Percentiles rank a stretch among this genome's conserved stretches.
phyloP scores from a whole-genome alignment of 2,797 vertebrate genomes.

The Lepidocolaptes lacrymiger region DNA sequence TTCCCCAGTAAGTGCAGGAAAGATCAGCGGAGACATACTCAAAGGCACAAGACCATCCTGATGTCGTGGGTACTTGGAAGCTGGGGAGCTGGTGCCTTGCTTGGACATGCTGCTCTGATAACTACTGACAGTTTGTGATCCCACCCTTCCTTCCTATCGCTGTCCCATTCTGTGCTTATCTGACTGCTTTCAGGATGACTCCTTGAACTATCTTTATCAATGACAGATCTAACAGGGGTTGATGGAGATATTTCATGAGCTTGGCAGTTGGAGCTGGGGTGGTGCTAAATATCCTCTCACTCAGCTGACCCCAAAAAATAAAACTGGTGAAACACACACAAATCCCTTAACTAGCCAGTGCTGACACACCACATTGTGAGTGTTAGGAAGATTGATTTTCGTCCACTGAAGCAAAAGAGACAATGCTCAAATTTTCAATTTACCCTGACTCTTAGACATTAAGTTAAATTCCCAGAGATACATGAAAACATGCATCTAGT shows the following conservation, averaged over 20 bases:
- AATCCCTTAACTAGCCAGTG: slow-evolving; percentile 59
- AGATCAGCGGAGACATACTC: neutral
- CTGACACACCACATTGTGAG: neutral
- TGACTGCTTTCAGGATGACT: neutral
- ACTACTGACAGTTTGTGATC: neutral
- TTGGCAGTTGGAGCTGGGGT: neutral
- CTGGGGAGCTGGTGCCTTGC: neutral
- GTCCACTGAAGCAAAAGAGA: neutral
- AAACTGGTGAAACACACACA: slow-evolving; percentile 38
- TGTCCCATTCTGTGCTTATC: neutral
- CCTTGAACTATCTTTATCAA: slow-evolving; percentile 30
- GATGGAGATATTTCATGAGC: slow-evolving; percentile 40
- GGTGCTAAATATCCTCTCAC: slow-evolving; percentile 15
- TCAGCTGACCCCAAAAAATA: slow-evolving; percentile 46
- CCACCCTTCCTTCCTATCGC: neutral
- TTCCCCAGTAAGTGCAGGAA: neutral
- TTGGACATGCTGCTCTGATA: neutral
- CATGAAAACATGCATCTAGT: neutral
- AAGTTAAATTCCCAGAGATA: neutral
- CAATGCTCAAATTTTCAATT: neutral
- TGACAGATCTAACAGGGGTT: slow-evolving; percentile 54
- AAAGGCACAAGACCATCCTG: neutral
- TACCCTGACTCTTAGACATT: neutral
- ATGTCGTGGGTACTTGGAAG: neutral
- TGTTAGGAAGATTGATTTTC: neutral